These are phyloP conservation scores for Ceratina calcarata DNA, from an alignment of 1,140 invertebrate species.

Conservation along the genomic window DNA sequence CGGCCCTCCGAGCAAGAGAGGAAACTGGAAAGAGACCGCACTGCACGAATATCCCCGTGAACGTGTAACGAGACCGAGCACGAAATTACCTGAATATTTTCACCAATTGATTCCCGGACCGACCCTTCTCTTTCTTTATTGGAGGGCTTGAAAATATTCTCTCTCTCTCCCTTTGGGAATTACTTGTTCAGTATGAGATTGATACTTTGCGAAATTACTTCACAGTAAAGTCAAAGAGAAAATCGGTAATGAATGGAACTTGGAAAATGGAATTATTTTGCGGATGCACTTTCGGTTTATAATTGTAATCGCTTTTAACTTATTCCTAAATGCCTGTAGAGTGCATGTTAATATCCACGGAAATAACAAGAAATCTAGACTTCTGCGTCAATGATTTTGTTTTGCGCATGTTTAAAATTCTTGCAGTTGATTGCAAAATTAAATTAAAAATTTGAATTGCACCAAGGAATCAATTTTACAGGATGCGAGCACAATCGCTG, in stretches of 20 bases:
- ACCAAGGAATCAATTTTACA: background rate
- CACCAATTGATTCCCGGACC: constrained; percentile 34
- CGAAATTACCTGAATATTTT: constrained; percentile 51
- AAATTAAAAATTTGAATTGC: background rate
- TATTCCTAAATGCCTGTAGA: too few species aligned
- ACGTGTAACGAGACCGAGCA: constrained; percentile 40
- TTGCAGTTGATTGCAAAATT: background rate
- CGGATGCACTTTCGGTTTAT: too few species aligned
- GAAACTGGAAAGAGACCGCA: background rate
- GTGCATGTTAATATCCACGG: too few species aligned
- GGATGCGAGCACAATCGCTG: background rate
- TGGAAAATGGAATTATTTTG: too few species aligned
- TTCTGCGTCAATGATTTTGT: background rate
- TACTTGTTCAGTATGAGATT: background rate
- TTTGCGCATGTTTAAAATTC: background rate
- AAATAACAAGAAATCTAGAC: too few species aligned
- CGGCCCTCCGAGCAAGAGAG: background rate
- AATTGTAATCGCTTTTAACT: too few species aligned
- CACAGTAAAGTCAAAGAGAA: too few species aligned
- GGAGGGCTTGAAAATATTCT: background rate
- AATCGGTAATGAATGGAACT: too few species aligned
- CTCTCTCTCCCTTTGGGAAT: background rate
- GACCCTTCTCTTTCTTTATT: too few species aligned
- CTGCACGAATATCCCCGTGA: constrained; percentile 21
- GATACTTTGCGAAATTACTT: background rate